phyloP scores from a whole-genome alignment of 2,797 vertebrate genomes.

The Tadarida brasiliensis region DNA sequence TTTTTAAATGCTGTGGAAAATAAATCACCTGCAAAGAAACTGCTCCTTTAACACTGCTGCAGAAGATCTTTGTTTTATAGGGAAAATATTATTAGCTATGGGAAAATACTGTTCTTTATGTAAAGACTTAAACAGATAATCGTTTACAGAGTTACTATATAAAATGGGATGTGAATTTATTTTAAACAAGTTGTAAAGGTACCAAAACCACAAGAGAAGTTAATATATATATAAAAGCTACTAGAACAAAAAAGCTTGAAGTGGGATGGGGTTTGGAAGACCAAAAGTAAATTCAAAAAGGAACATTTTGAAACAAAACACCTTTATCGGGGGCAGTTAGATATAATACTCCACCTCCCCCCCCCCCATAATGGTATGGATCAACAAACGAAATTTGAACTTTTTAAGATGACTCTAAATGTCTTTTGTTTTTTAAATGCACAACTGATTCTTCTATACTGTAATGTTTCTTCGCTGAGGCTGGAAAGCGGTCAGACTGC shows the following conservation, averaged over 20 bases:
- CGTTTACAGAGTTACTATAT: conserved; percentile 81
- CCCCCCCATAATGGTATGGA: conserved; percentile 60
- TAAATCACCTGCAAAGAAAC: conserved; percentile 60
- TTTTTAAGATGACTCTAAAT: conserved; percentile 79
- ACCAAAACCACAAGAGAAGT: conserved; percentile 82
- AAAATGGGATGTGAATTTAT: conserved; percentile 79
- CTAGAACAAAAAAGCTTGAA: conserved; percentile 74
- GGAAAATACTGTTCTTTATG: conserved; percentile 73
- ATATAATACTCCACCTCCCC: conserved; percentile 77
- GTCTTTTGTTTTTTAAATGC: conserved; percentile 79
- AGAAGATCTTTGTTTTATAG: conserved; percentile 81
- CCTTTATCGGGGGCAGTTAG: conserved; percentile 78
- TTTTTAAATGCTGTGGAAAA: conserved; percentile 73
- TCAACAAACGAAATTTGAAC: conserved; percentile 80
- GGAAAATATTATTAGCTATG: conserved; percentile 69
- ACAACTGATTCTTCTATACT: conserved; percentile 81
- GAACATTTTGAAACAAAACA: conserved; percentile 81
- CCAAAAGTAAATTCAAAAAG: conserved; percentile 70
- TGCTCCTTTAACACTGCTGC: conserved; percentile 71
- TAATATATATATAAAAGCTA: conserved; percentile 68
- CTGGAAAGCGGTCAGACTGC: conserved; percentile 83
- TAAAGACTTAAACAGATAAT: conserved; percentile 78
- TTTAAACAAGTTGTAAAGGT: conserved; percentile 80
- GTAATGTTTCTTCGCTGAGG: conserved; percentile 81
- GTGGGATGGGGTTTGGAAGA: conserved; percentile 55